A percentile compares a stretch with the other conserved stretches of the same genome.
phyloP scores from a whole-genome alignment of 2,888 invertebrate genomes.

The Pheosia gnoma region DNA sequence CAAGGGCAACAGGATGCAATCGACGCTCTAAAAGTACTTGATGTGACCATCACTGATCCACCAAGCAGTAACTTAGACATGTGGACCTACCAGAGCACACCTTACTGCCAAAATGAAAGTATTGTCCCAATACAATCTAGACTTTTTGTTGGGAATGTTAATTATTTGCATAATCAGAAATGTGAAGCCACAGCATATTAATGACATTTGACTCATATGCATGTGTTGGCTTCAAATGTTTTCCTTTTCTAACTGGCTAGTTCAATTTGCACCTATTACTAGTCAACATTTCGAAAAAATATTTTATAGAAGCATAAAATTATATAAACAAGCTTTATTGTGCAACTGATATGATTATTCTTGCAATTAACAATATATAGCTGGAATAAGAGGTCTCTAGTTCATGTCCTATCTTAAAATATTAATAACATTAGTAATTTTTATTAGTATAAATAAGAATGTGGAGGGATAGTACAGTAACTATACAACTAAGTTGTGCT shows the following conservation, averaged over 20 bases:
- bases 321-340: too few relatives aligned
- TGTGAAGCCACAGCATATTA: conserved; percentile 54
- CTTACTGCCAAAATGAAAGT: conserved; percentile 46
- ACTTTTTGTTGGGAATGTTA: conserved; percentile 67
- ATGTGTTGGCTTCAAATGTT: too few relatives aligned
- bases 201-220: conserved; percentile 12
- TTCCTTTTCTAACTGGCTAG: too few relatives aligned
- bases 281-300: too few relatives aligned
- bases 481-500: conserved; percentile 11
- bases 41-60: conserved; percentile 50
- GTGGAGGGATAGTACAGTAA: conserved; percentile 20
- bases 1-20: conserved; percentile 85
- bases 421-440: too few relatives aligned
- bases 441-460: conserved; percentile 10
- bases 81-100: conserved; percentile 50
- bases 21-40: conserved; percentile 72
- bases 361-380: too few relatives aligned
- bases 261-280: too few relatives aligned
- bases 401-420: too few relatives aligned
- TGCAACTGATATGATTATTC: too few relatives aligned
- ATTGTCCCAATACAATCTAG: conserved; percentile 62
- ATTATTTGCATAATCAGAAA: conserved; percentile 47
- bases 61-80: conserved; percentile 36
- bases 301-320: too few relatives aligned
- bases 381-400: too few relatives aligned